Evolutionary conservation across 2,797 vertebrate species (phyloP), one percentile per base, ranked within the genome.

Genomic region (Pangasius macronema): DNA sequence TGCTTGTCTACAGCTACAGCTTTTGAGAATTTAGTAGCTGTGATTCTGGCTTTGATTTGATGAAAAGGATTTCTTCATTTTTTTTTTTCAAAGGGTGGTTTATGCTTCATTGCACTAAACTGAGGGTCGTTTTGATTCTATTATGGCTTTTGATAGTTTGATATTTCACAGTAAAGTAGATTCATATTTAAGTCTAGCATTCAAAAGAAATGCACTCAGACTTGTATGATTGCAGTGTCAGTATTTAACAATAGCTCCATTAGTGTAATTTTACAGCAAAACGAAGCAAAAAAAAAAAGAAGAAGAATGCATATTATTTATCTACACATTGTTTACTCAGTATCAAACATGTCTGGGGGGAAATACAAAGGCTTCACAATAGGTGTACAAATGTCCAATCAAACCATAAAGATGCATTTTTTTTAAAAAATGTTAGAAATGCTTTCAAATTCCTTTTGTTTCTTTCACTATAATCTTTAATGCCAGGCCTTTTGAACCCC

Each of bases 1-100:
- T 89, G 86, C 87, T 85, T 87, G 76, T 87, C 86, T 87, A 70
- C 65, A 83, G 88, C 83, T 67, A 86, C 73, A 88, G 86, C 68
- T 83, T 83, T 33, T 68, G 8, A 86, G 86, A 81, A 61, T 49
- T 65, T 49, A 81, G 80, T 82, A 85, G 73, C 73, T 63, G 86
- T 87, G 73, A 65, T 61, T 81, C 49, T 63, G 65, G 63, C 87
- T 83, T 86, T 82, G 85, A 81, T 79, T 86, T 86, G 84, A 84
- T 53, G 51, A 84, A 70, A 85, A 30, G 49, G 53, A 61, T 84
- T 87, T 87, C 67, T 75, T 84, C 70, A 42, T 84, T 83, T 2
- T 49, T 83, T 2, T 49, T 10, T 70, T 36, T 63, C 57, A 89
- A 83, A 86, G 83, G 76, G 55, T 85, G 86, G 87, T 87, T 83